Percentiles rank a stretch among this genome's conserved stretches.
Evolutionary conservation across 2,888 invertebrate species (phyloP).

Genomic region (Furcula furcula): DNA sequence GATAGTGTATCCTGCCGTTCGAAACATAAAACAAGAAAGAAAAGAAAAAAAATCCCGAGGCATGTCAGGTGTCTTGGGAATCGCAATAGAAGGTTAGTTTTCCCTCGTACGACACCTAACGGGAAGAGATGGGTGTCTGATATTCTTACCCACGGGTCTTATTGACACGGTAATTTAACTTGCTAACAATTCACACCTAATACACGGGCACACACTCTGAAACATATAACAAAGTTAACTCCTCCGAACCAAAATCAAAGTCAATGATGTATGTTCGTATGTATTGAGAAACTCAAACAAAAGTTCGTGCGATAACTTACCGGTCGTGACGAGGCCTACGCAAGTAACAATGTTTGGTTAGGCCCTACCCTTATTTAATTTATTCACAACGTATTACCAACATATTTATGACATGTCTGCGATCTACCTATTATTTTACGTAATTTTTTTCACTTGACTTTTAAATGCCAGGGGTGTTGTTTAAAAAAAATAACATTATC

Average conservation of each 20-base stretch:
- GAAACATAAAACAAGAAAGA: no score
- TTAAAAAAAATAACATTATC: constrained; percentile 14
- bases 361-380: constrained; percentile 53
- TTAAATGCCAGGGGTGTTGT: constrained; percentile 32
- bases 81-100: no score
- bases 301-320: constrained; percentile 48
- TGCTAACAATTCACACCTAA: background rate
- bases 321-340: constrained; percentile 37
- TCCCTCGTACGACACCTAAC: no score
- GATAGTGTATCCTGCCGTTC: no score
- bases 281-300: constrained; percentile 43
- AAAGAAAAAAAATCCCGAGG: no score
- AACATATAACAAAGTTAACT: constrained; percentile 31
- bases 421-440: constrained; percentile 47
- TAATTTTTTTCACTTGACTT: constrained; percentile 41
- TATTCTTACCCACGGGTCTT: no score
- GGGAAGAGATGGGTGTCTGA: no score
- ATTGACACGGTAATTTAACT: no score
- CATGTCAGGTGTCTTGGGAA: no score
- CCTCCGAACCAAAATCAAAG: constrained; percentile 27
- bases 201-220: constrained; percentile 19
- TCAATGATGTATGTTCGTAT: constrained; percentile 33
- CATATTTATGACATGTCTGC: constrained; percentile 57
- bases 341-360: constrained; percentile 56
- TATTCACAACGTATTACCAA: constrained; percentile 59